Percentiles rank a stretch among this genome's conserved stretches.
Evolutionary conservation across 2,797 vertebrate species (phyloP).

Genomic region (Sebastes nivosus): DNA sequence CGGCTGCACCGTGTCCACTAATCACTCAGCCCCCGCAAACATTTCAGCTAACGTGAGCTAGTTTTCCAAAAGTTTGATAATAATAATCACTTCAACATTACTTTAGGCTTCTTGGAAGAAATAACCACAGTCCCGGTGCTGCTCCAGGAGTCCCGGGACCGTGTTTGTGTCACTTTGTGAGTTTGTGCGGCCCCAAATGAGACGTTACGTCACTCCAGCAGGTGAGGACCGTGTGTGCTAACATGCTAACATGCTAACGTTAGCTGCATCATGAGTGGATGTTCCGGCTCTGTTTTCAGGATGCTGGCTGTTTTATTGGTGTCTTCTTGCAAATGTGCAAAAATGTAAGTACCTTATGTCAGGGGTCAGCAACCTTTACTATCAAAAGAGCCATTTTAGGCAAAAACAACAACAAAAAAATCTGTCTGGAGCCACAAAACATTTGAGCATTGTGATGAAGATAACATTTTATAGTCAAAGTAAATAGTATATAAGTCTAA

Average conservation of each 20-base stretch:
- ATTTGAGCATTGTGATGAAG: no score
- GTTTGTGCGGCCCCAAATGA: background rate
- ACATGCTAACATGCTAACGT: no score
- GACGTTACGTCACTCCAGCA: background rate
- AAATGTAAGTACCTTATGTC: background rate
- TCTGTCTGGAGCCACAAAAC: no score
- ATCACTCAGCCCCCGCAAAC: accelerated
- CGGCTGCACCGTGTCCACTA: background rate
- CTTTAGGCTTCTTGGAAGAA: background rate
- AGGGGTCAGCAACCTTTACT: no score
- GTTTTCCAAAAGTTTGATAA: background rate
- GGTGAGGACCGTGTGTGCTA: background rate
- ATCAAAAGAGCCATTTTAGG: no score
- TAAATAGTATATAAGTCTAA: no score
- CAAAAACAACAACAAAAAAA: no score
- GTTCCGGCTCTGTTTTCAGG: background rate
- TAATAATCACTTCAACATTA: background rate
- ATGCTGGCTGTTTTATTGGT: background rate
- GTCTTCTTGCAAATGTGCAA: no score
- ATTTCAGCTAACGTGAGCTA: no score
- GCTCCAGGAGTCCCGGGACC: accelerated
- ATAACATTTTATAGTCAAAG: no score
- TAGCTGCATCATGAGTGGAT: no score
- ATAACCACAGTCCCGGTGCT: background rate
- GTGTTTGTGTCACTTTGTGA: background rate